Conservation (phyloP, 2,113 vertebrate species). For the Calcarius ornatus region DNA sequence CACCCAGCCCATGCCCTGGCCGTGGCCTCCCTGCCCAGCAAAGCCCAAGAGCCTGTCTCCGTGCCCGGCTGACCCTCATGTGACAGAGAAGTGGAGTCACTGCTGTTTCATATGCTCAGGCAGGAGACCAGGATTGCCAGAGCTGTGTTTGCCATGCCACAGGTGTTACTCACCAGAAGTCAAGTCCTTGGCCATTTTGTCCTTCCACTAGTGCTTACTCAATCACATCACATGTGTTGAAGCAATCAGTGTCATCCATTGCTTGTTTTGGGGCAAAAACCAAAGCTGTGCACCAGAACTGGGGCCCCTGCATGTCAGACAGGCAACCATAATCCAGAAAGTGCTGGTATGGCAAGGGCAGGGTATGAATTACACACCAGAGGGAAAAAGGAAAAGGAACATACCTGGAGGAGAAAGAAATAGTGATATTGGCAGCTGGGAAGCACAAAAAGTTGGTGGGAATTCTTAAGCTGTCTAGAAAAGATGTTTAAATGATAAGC, state of each 20-base stretch:
- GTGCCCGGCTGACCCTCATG: not conserved
- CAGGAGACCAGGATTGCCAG: not conserved
- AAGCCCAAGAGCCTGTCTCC: not conserved
- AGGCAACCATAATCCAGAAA: not conserved
- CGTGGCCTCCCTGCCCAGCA: not conserved
- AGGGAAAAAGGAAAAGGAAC: not conserved
- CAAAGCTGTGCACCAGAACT: not conserved
- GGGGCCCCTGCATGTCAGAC: too few relatives aligned
- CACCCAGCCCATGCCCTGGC: not conserved
- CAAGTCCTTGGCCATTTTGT: not conserved
- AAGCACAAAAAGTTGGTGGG: not conserved
- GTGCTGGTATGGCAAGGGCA: not conserved
- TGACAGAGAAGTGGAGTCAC: not conserved
- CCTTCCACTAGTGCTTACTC: not conserved
- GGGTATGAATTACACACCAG: not conserved
- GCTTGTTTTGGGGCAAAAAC: not conserved
- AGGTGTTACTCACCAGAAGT: not conserved
- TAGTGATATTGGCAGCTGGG: not conserved
- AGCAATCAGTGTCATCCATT: not conserved
- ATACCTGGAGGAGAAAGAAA: not conserved
- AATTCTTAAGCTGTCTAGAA: not conserved
- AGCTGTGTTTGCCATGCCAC: not conserved
- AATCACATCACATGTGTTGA: accelerated
- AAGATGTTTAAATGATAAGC: not conserved
- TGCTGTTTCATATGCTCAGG: not conserved